A percentile compares a stretch with the other conserved stretches of the same genome.
These are phyloP conservation scores for Gorilla gorilla DNA, from an alignment of 2,113 vertebrate genomes.

Conservation along the genomic window DNA sequence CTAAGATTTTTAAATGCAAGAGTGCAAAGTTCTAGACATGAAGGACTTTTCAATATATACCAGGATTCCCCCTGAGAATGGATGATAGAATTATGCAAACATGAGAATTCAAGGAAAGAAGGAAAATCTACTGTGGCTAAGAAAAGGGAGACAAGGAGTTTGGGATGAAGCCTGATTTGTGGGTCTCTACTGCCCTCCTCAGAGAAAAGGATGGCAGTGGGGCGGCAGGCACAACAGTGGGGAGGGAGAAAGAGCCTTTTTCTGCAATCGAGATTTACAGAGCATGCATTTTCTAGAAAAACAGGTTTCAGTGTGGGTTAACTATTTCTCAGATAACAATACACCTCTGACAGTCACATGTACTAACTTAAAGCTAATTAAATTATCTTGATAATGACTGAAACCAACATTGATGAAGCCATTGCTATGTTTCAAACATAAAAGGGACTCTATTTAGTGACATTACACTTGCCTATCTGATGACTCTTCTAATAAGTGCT, in stretches of 20 bases:
- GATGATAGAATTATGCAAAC: constrained; percentile 28
- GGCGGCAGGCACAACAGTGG: neutral
- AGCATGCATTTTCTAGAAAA: neutral
- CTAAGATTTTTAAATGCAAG: neutral
- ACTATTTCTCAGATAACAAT: neutral
- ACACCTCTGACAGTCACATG: neutral
- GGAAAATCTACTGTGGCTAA: neutral
- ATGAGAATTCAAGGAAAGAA: neutral
- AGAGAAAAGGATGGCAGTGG: constrained; percentile 55
- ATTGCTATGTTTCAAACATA: neutral
- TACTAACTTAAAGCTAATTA: neutral
- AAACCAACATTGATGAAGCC: neutral
- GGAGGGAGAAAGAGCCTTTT: neutral
- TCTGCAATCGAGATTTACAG: too few relatives aligned
- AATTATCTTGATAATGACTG: neutral
- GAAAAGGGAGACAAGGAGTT: neutral
- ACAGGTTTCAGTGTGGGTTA: neutral
- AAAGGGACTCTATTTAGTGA: neutral
- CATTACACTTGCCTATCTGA: neutral
- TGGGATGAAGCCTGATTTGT: constrained; percentile 24
- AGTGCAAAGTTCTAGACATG: neutral
- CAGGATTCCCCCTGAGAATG: neutral
- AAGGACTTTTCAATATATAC: neutral
- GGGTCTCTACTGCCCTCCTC: constrained; percentile 78
- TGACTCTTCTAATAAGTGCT: neutral